phyloP scores from a whole-genome alignment of 2,113 vertebrate genomes.

The Cnemophilus loriae region DNA sequence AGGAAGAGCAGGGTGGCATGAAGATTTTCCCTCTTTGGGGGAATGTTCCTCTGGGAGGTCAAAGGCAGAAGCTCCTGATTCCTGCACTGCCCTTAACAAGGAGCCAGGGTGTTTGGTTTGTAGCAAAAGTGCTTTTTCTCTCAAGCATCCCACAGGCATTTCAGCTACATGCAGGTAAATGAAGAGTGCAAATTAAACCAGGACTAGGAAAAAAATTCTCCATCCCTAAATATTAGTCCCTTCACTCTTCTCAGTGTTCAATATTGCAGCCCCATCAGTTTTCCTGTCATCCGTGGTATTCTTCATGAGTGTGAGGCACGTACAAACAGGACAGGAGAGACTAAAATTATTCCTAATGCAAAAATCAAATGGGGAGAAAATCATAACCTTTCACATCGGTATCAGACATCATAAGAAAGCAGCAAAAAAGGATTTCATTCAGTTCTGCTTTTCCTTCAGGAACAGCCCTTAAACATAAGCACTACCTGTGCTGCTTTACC shows the following conservation, averaged over 20 bases:
- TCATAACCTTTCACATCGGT: not conserved
- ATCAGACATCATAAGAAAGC: not conserved
- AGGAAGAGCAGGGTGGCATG: not conserved
- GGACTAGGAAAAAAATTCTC: not conserved
- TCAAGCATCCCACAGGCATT: not conserved
- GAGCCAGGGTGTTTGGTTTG: not conserved
- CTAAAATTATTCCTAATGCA: not conserved
- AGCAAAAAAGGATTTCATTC: not conserved
- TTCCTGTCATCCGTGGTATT: not conserved
- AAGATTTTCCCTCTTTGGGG: not conserved
- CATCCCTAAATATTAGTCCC: not conserved
- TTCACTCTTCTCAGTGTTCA: not conserved
- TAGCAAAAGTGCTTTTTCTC: not conserved
- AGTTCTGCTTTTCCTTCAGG: not conserved
- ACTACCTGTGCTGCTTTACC: conserved; percentile 42
- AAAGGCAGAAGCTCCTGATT: not conserved
- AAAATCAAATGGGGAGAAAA: not conserved
- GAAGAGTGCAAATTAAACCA: conserved; percentile 4
- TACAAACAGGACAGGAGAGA: not conserved
- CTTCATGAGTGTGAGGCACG: not conserved
- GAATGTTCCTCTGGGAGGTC: not conserved
- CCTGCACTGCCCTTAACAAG: not conserved
- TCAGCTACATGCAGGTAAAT: not conserved
- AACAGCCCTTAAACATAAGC: not conserved
- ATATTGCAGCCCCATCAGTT: not conserved